Conservation (phyloP, 2,797 vertebrate species). For the Pelodytes ibericus region DNA sequence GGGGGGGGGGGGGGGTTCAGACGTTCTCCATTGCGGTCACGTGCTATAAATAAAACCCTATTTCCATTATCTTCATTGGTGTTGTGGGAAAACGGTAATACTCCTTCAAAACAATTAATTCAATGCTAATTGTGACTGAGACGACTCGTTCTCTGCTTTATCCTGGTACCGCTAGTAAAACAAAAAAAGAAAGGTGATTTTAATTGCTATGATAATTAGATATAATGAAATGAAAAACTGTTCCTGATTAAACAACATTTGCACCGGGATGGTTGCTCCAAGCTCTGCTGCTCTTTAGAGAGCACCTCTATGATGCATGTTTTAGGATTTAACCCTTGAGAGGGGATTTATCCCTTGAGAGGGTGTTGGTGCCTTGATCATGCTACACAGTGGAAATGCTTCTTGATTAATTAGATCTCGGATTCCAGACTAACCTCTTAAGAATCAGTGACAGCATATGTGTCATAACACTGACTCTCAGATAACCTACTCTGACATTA, state of each 20-base stretch:
- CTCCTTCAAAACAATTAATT: conserved; percentile 67
- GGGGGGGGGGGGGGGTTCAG: too few relatives aligned
- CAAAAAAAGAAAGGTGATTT: conserved; percentile 67
- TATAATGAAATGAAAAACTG: conserved; percentile 68
- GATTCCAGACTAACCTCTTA: too few relatives aligned
- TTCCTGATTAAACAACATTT: conserved; percentile 72
- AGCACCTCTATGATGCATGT: neutral
- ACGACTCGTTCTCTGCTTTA: conserved; percentile 61
- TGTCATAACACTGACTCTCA: too few relatives aligned
- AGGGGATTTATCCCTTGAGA: too few relatives aligned
- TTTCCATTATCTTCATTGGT: conserved; percentile 59
- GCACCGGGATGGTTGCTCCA: conserved; percentile 59
- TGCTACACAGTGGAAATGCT: too few relatives aligned
- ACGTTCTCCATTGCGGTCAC: too few relatives aligned
- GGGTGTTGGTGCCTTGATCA: too few relatives aligned
- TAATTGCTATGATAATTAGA: conserved; percentile 70
- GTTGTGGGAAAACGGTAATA: conserved; percentile 60
- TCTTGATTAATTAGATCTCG: too few relatives aligned
- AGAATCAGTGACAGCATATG: too few relatives aligned
- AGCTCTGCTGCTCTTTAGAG: conserved; percentile 49
- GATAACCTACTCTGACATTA: too few relatives aligned
- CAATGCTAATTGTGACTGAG: conserved; percentile 63
- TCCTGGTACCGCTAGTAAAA: conserved; percentile 61
- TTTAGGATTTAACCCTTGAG: too few relatives aligned
- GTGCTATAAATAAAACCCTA: conserved; percentile 47